A percentile compares a stretch with the other conserved stretches of the same genome.
Conservation (phyloP, 1,140 invertebrate species). For the Stegodyphus dumicola region DNA sequence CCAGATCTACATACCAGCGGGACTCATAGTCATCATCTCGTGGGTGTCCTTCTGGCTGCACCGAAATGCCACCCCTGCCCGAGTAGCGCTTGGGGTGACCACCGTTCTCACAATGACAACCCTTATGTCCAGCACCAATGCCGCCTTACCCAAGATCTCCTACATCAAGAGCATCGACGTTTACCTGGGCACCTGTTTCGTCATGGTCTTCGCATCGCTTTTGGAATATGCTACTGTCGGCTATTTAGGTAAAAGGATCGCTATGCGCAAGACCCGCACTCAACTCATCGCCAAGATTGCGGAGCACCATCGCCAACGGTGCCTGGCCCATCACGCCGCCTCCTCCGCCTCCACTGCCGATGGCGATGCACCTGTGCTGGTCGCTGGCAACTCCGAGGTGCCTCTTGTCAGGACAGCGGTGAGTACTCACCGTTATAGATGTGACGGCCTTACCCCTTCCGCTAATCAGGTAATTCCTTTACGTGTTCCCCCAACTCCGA, state of each 20-base stretch:
- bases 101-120: constrained; percentile 73
- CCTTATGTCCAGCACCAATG: constrained; percentile 72
- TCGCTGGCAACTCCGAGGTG: constrained; percentile 35
- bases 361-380: background rate
- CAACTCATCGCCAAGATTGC: constrained; percentile 88
- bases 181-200: constrained; percentile 70
- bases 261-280: constrained; percentile 93
- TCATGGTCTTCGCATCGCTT: constrained; percentile 67
- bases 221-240: constrained; percentile 92
- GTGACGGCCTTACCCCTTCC: constrained; percentile 17
- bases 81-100: constrained; percentile 72
- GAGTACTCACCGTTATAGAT: constrained; percentile 26
- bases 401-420: constrained; percentile 45
- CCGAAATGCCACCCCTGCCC: constrained; percentile 68
- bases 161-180: constrained; percentile 72
- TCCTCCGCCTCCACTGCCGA: background rate
- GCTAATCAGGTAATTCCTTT: constrained; percentile 21
- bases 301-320: constrained; percentile 73
- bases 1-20: constrained; percentile 72
- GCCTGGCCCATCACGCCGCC: background rate
- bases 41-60: constrained; percentile 73
- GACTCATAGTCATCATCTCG: constrained; percentile 71
- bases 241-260: constrained; percentile 94
- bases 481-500: background rate
- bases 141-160: constrained; percentile 71